These are phyloP conservation scores for Polyergus mexicanus DNA, from an alignment of 1,140 invertebrate species.

Conservation along the genomic window DNA sequence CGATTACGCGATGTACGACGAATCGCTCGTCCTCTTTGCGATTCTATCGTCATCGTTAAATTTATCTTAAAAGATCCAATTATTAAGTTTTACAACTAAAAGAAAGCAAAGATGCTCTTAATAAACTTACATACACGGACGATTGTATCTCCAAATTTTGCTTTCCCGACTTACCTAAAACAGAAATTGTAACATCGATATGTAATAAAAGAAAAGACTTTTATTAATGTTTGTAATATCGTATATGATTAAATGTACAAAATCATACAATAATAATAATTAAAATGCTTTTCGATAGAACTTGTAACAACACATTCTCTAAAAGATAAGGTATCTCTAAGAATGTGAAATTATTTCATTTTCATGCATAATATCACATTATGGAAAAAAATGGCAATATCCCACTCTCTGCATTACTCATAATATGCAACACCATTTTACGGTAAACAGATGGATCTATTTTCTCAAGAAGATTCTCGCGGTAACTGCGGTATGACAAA, in stretches of 20 bases:
- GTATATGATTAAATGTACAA: background rate
- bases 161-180: slow-evolving; percentile 62
- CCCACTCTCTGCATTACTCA: background rate
- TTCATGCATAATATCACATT: background rate
- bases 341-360: slow-evolving; percentile 27
- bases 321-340: background rate
- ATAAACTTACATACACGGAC: slow-evolving; percentile 22
- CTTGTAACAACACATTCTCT: background rate
- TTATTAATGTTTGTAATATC: background rate
- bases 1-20: slow-evolving; percentile 48
- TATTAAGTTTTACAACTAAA: slow-evolving; percentile 1
- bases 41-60: slow-evolving; percentile 23
- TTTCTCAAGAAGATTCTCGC: slow-evolving; percentile 50
- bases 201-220: background rate
- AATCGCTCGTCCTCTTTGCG: slow-evolving; percentile 7
- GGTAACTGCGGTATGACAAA: slow-evolving; percentile 59
- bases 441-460: slow-evolving; percentile 60
- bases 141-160: background rate
- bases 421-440: slow-evolving; percentile 35
- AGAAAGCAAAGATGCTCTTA: background rate
- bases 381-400: background rate
- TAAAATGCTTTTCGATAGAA: no score
- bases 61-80: slow-evolving; percentile 7
- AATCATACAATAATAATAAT: background rate
- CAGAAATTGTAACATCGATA: slow-evolving; percentile 37